Percentiles rank a stretch among this genome's conserved stretches.
Conservation (phyloP, 1,140 invertebrate species). For the Stratiolaelaps scimitus region DNA sequence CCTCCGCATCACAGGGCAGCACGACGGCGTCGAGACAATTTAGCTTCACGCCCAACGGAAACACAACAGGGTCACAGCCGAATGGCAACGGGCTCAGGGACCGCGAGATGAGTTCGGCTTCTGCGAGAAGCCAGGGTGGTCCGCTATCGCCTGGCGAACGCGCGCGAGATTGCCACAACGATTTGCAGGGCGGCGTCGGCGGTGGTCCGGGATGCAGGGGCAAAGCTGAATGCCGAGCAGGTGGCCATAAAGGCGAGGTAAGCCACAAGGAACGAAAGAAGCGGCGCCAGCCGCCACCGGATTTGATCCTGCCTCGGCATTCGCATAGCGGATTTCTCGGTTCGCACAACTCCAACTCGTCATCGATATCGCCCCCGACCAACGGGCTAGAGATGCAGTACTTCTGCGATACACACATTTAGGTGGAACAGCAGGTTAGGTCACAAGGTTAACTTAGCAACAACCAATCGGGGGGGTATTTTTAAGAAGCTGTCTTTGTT, state of each 20-base stretch:
- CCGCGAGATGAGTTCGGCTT: constrained; percentile 3
- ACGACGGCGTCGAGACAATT: constrained; percentile 25
- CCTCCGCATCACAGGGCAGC: background rate
- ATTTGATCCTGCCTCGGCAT: constrained; percentile 6
- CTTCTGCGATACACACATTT: constrained; percentile 22
- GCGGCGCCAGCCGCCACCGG: background rate
- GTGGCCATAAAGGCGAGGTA: no score
- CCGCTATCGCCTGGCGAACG: background rate
- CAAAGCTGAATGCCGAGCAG: no score
- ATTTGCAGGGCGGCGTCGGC: background rate
- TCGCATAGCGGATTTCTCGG: background rate
- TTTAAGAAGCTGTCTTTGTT: background rate
- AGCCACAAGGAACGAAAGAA: background rate
- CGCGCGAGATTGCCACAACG: background rate
- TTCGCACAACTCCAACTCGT: constrained; percentile 10
- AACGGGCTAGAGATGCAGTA: constrained; percentile 10
- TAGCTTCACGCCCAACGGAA: constrained; percentile 9
- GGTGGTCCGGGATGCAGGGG: no score
- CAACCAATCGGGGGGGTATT: background rate
- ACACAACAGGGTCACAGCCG: no score
- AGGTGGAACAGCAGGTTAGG: background rate
- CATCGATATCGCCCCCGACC: constrained; percentile 3
- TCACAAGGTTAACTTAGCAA: background rate
- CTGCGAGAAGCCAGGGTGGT: constrained; percentile 3
- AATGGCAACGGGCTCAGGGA: no score